Conservation (phyloP, 35 echinoderm and acorn worm genomes). For the Apostichopus californicus region DNA sequence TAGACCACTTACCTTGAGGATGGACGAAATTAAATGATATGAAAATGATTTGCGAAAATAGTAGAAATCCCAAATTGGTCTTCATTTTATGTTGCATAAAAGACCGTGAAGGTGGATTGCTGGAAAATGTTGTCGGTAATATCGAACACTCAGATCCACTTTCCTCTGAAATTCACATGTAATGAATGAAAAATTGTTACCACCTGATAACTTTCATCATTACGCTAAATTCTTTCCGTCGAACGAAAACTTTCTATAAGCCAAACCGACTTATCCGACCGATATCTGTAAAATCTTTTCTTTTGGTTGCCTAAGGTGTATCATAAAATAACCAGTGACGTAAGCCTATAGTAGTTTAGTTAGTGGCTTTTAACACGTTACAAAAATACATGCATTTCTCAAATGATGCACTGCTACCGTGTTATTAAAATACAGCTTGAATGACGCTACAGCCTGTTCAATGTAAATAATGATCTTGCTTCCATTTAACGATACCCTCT, state of each 20-base stretch:
- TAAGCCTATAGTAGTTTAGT: background rate
- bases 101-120: background rate
- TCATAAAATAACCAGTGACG: background rate
- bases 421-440: conserved; percentile 42
- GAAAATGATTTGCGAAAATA: background rate
- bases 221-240: background rate
- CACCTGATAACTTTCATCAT: background rate
- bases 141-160: background rate
- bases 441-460: conserved; percentile 21
- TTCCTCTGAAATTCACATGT: background rate
- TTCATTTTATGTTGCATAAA: background rate
- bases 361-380: conserved; percentile 20
- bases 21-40: background rate
- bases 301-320: background rate
- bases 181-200: background rate
- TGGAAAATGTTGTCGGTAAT: background rate
- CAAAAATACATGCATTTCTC: background rate
- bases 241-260: background rate
- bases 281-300: background rate
- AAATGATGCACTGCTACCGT: background rate
- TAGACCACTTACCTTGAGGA: background rate
- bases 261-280: background rate
- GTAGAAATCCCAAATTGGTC: background rate
- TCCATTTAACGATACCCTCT: conserved; percentile 20
- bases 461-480: conserved; percentile 25